Evolutionary conservation across 2,888 invertebrate species (phyloP).

Genomic region (Tachina grossa): DNA sequence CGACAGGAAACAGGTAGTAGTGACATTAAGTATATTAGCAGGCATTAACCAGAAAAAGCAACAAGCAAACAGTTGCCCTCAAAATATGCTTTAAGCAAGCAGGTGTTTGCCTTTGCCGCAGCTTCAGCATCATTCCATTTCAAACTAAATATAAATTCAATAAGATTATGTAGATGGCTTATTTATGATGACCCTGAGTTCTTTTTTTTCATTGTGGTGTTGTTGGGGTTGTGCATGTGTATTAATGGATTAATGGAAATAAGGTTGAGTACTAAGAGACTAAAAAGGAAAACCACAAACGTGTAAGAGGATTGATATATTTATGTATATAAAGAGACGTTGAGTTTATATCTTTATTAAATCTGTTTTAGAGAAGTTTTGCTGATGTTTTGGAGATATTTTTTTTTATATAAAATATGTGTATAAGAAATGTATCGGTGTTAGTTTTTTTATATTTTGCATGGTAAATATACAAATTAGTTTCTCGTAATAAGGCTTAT

Average conservation of each 20-base stretch:
- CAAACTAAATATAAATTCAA: constrained; percentile 53
- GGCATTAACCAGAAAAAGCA: constrained; percentile 46
- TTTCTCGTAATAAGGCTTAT: no score
- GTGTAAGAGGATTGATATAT: background rate
- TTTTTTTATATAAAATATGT: no score
- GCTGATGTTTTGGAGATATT: no score
- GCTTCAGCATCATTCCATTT: background rate
- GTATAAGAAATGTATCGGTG: no score
- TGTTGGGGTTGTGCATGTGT: constrained; percentile 7
- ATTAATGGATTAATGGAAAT: constrained; percentile 4
- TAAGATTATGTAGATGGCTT: constrained; percentile 67
- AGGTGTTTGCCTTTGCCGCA: background rate
- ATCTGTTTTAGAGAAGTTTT: no score
- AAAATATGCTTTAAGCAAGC: background rate
- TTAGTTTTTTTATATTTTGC: no score
- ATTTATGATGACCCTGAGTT: constrained; percentile 68
- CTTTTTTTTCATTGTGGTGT: constrained; percentile 15
- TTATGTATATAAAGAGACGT: no score
- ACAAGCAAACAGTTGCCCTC: constrained; percentile 16
- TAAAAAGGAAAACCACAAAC: background rate
- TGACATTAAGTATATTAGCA: constrained; percentile 68
- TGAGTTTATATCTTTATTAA: no score
- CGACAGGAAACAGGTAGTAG: constrained; percentile 70
- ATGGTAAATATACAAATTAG: no score
- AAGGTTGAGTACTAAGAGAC: background rate